phyloP scores from a whole-genome alignment of 2,888 invertebrate species.

The Heliconius erato region DNA sequence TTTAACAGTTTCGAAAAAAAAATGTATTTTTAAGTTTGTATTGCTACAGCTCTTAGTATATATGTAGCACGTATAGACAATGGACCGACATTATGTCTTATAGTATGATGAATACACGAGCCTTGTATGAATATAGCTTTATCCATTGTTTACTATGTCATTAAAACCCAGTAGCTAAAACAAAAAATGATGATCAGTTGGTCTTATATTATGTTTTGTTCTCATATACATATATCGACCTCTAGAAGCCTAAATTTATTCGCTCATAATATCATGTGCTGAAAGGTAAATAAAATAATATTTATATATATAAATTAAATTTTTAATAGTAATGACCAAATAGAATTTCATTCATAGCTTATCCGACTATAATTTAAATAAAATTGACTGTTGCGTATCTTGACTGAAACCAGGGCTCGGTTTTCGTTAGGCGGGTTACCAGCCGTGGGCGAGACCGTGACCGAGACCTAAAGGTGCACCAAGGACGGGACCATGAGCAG shows the following conservation, averaged over 20 bases:
- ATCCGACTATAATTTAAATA: conserved; percentile 63
- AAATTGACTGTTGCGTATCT: conserved; percentile 74
- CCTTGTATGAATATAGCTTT: no score
- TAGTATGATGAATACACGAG: conserved; percentile 73
- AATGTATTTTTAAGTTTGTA: no score
- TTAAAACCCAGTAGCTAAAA: not conserved
- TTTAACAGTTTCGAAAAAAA: no score
- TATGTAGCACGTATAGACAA: conserved; percentile 67
- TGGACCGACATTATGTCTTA: conserved; percentile 51
- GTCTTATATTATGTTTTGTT: not conserved
- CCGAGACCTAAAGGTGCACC: conserved; percentile 69
- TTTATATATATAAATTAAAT: conserved; percentile 36
- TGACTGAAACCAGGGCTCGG: conserved; percentile 55
- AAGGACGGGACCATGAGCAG: conserved; percentile 57
- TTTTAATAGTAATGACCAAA: conserved; percentile 36
- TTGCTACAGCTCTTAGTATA: conserved; percentile 66
- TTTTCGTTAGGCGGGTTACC: conserved; percentile 61
- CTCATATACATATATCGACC: no score
- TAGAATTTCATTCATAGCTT: conserved; percentile 35
- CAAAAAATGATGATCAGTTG: not conserved
- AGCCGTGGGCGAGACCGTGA: conserved; percentile 75
- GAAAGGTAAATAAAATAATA: not conserved
- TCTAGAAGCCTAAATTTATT: not conserved
- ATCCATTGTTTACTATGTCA: no score
- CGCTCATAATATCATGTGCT: not conserved